Base-by-base conservation (phyloP, 2,113 vertebrate genomes). In the Percopsis transmontana region DNA sequence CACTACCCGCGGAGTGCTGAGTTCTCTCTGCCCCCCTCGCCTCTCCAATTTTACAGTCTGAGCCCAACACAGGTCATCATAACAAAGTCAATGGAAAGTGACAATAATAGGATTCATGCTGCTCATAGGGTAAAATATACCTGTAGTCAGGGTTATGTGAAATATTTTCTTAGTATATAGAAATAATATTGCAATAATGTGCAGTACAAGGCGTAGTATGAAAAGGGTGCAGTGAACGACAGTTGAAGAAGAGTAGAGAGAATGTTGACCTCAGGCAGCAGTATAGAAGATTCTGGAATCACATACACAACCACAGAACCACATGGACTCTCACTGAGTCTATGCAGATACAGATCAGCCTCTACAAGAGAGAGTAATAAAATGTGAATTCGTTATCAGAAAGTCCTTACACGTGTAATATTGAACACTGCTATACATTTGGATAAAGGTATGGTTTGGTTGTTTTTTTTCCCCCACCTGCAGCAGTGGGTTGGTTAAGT, bases 261-360 rank as follows among this genome's bases (percentile, higher is more conserved):
- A 14, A 7, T 38, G 68, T 77, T 39, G 86, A 98, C 97, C 94
- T 95, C 79, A 27, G 94, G 92, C 58, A 98, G 89, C 10, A 98
- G 90, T 24, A 70, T 58, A 0, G 95, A 94, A 16, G 83, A 85
- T 39, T 94, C 90, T 0, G 95, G 92, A 58, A 99, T 87, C 79
- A 99, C 90, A 0, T 95, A 97, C 27, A 97, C 19, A 2, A 94
- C 93, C 79, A 98, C 88, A 42, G 95, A 94, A 12, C 97, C 97
- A 64, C 91, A 57, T 0, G 82, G 73, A 57, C 90, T 73, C 2
- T 94, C 92, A 66, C 92, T 92, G 11, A 93, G 90, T 0, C 0
- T 88, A 58, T 80, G 83, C 68, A 98, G 85, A 62, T 90, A 83
- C 0, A 89, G 77, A 1, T 95, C 95, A 2, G 94, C 93, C 74